These are phyloP conservation scores for Teinopalpus imperialis DNA, from an alignment of 2,888 invertebrate genomes.

Conservation along the genomic window DNA sequence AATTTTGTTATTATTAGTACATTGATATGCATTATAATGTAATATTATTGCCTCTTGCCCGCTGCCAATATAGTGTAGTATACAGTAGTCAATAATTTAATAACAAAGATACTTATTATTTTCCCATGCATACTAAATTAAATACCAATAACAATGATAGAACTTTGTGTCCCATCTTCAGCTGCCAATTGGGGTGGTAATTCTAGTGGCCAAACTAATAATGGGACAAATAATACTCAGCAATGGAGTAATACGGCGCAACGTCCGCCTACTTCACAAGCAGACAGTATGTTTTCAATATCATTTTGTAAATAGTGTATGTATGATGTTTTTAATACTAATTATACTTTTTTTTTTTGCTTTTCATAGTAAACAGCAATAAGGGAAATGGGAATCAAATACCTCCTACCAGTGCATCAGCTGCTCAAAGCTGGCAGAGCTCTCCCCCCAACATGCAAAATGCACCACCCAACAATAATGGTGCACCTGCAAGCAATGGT, in stretches of 20 bases:
- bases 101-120: too few relatives aligned
- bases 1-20: too few relatives aligned
- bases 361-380: constrained; percentile 72
- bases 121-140: constrained; percentile 1
- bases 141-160: constrained; percentile 16
- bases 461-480: constrained; percentile 74
- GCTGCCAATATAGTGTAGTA: too few relatives aligned
- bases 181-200: constrained; percentile 78
- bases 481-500: constrained; percentile 72
- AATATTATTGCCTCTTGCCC: too few relatives aligned
- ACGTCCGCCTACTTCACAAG: constrained; percentile 77
- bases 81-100: too few relatives aligned
- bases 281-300: constrained; percentile 65
- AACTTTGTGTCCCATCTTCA: constrained; percentile 35
- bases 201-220: constrained; percentile 70
- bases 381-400: constrained; percentile 70
- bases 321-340: neutral
- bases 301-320: neutral
- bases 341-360: constrained; percentile 3
- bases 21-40: too few relatives aligned
- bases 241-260: constrained; percentile 77
- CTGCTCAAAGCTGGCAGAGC: constrained; percentile 71
- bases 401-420: constrained; percentile 66
- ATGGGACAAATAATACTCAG: constrained; percentile 72
- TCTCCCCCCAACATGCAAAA: constrained; percentile 73